A percentile compares a stretch with the other conserved stretches of the same genome.
These are phyloP conservation scores for Muntiacus muntjak DNA, from an alignment of 2,113 vertebrate genomes.

Conservation along the genomic window DNA sequence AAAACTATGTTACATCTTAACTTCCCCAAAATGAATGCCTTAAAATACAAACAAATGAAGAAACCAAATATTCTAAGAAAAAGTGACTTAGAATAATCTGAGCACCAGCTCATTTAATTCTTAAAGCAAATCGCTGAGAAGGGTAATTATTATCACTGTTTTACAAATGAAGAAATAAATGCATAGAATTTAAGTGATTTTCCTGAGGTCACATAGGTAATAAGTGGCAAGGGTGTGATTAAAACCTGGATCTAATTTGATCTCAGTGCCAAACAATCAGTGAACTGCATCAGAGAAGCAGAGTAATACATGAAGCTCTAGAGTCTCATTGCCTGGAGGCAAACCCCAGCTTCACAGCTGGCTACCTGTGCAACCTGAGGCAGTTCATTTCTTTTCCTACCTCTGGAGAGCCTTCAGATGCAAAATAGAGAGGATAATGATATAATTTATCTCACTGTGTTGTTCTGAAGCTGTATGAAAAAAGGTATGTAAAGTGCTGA, in stretches of 20 bases:
- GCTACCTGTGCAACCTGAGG: neutral
- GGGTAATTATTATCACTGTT: neutral
- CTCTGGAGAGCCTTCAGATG: neutral
- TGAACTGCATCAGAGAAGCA: neutral
- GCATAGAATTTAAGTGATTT: neutral
- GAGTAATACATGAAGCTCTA: fast-evolving
- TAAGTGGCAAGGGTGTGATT: neutral
- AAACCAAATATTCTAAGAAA: neutral
- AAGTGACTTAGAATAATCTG: neutral
- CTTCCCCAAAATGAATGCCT: neutral
- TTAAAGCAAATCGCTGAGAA: neutral
- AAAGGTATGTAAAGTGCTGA: neutral
- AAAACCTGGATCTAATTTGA: neutral
- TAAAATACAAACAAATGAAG: neutral
- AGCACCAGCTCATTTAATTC: neutral
- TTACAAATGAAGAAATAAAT: neutral
- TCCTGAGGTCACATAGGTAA: neutral
- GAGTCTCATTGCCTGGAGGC: neutral
- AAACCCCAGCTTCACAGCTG: neutral
- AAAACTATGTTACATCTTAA: neutral
- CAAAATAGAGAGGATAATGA: neutral
- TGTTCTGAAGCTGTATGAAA: neutral
- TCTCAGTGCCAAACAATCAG: neutral
- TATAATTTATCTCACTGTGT: neutral
- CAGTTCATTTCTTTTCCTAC: neutral